Percentiles rank a stretch among this genome's conserved stretches.
These are phyloP conservation scores for Cotesia glomerata DNA, from an alignment of 1,140 invertebrate genomes.

Conservation along the genomic window DNA sequence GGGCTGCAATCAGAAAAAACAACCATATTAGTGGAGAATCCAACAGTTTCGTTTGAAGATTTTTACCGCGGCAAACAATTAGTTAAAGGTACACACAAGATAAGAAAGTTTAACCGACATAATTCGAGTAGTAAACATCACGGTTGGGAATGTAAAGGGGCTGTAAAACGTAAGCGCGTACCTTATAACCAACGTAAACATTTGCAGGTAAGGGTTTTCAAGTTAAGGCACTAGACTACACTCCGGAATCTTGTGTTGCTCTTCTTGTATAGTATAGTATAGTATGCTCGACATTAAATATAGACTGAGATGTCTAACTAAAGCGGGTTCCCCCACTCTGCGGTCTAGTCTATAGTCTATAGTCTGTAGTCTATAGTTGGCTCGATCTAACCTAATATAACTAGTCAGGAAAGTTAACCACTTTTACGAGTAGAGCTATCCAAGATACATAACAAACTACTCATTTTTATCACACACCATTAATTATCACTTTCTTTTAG, in stretches of 20 bases:
- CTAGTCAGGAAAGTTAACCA: neutral
- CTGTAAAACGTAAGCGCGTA: neutral
- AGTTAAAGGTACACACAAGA: neutral
- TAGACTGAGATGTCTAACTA: neutral
- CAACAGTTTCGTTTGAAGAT: too few relatives aligned
- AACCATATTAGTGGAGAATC: too few relatives aligned
- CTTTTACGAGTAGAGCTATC: too few relatives aligned
- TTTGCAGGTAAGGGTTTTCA: too few relatives aligned
- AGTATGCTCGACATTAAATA: neutral
- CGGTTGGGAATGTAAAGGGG: neutral
- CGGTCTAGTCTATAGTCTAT: neutral
- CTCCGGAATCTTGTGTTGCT: too few relatives aligned
- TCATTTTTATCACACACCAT: too few relatives aligned
- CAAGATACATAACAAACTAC: too few relatives aligned
- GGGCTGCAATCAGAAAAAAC: conserved; percentile 67
- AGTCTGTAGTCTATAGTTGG: neutral
- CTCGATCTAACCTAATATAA: conserved; percentile 4
- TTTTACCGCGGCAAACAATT: neutral
- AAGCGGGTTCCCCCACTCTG: neutral
- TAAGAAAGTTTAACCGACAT: conserved; percentile 9
- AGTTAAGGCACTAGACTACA: too few relatives aligned
- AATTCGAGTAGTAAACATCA: conserved; percentile 8
- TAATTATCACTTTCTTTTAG: too few relatives aligned
- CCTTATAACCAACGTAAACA: neutral
- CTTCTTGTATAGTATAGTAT: too few relatives aligned